Percentiles rank a stretch among this genome's conserved stretches.
Conservation (phyloP, 2,888 invertebrate species). For the Meteorus colon region DNA sequence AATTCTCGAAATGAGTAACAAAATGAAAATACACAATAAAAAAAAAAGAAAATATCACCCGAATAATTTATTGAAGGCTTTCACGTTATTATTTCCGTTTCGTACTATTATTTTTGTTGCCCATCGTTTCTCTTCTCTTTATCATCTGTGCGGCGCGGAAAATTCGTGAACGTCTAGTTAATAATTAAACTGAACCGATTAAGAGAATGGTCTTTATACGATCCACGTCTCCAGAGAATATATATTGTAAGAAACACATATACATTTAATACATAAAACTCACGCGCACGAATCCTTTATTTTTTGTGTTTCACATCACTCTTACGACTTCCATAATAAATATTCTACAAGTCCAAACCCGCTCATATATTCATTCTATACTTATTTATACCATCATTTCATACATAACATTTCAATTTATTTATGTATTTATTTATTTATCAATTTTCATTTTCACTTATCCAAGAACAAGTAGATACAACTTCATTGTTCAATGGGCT, state of each 20-base stretch:
- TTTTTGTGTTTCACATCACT: conserved; percentile 22
- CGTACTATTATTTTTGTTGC: background rate
- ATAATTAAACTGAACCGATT: conserved; percentile 5
- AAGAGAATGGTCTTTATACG: background rate
- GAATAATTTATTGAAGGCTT: background rate
- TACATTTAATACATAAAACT: background rate
- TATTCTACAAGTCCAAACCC: conserved; percentile 2
- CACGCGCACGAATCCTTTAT: background rate
- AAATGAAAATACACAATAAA: background rate
- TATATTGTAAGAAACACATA: background rate
- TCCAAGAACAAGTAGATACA: background rate
- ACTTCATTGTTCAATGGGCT: background rate
- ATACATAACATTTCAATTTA: background rate
- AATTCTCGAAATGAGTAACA: background rate
- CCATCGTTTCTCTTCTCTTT: background rate
- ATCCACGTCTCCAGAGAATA: background rate
- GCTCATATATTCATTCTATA: background rate
- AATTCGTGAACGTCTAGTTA: background rate
- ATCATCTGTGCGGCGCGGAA: background rate
- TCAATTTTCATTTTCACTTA: background rate
- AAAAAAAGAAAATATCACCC: background rate
- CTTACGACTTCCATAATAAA: conserved; percentile 13
- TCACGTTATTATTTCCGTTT: background rate
- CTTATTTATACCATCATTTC: background rate
- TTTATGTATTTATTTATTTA: background rate